Conservation (phyloP, 2,888 invertebrate genomes). For the Chrysolina haemoptera region DNA sequence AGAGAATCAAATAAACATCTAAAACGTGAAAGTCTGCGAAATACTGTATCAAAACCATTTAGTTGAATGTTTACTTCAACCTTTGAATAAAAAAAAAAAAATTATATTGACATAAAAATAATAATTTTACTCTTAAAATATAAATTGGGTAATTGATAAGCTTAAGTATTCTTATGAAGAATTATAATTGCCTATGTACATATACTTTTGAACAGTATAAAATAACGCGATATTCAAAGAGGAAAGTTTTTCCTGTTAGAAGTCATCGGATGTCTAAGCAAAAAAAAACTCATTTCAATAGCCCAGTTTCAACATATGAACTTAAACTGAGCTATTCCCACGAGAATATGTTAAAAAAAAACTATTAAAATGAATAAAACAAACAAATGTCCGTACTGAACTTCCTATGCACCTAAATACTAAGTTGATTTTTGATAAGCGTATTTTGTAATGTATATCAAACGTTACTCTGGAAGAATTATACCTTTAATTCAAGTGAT, state of each 20-base stretch:
- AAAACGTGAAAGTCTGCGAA: not conserved
- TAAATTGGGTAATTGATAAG: constrained; percentile 29
- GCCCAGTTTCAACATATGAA: not conserved
- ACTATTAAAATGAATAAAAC: constrained; percentile 2
- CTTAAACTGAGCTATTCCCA: not conserved
- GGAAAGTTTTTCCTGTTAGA: constrained; percentile 1
- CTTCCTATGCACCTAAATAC: constrained; percentile 53
- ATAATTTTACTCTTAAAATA: constrained; percentile 5
- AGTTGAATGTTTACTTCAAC: constrained; percentile 1
- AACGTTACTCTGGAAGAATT: constrained; percentile 48
- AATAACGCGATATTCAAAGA: constrained; percentile 3
- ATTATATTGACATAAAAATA: not conserved
- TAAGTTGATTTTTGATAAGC: constrained; percentile 56
- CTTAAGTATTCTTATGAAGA: constrained; percentile 19
- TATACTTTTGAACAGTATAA: constrained; percentile 19
- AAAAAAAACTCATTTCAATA: not conserved
- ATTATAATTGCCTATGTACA: constrained; percentile 12
- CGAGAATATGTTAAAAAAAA: not conserved
- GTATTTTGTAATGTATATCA: constrained; percentile 49
- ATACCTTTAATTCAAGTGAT: constrained; percentile 35
- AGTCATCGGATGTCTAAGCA: not conserved
- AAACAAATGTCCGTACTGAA: constrained; percentile 41
- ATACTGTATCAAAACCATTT: constrained; percentile 25
- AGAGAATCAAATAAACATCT: not conserved
- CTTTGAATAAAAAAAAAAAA: not conserved